These are phyloP conservation scores for Drosophila meridionalis DNA, from an alignment of 2,888 invertebrate genomes.

Conservation along the genomic window DNA sequence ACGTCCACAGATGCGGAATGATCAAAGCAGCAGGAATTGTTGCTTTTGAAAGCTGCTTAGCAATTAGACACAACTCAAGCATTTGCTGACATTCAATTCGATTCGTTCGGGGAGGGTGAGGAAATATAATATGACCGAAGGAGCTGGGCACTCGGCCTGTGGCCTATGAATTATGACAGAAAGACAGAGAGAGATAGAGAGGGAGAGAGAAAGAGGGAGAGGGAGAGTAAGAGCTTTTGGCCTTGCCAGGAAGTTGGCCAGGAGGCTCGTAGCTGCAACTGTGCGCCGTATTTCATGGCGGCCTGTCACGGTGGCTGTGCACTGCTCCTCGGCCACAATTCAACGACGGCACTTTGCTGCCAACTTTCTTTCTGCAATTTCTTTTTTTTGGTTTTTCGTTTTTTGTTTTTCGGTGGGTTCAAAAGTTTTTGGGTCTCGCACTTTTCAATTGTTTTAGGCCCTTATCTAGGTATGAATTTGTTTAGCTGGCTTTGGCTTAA, in stretches of 20 bases:
- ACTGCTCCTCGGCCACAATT: slow-evolving; percentile 50
- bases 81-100: slow-evolving; percentile 40
- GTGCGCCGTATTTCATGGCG: slow-evolving; percentile 49
- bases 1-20: slow-evolving; percentile 26
- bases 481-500: slow-evolving; percentile 32
- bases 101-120: slow-evolving; percentile 27
- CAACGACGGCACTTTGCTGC: slow-evolving; percentile 41
- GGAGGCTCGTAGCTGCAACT: slow-evolving; percentile 31
- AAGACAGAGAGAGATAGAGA: slow-evolving; percentile 1
- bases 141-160: slow-evolving; percentile 21
- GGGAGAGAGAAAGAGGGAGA: not conserved
- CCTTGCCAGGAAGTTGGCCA: slow-evolving; percentile 35
- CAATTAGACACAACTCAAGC: slow-evolving; percentile 59
- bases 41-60: slow-evolving; percentile 41
- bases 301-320: slow-evolving; percentile 37
- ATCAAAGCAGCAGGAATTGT: slow-evolving; percentile 28
- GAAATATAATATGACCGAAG: slow-evolving; percentile 41
- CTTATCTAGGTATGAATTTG: slow-evolving; percentile 52
- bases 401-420: not conserved
- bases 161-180: slow-evolving; percentile 54
- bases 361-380: slow-evolving; percentile 20
- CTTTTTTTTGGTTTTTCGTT: not conserved
- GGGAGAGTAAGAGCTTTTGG: slow-evolving; percentile 27
- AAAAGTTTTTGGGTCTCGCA: slow-evolving; percentile 49
- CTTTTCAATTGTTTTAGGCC: slow-evolving; percentile 55